These are phyloP conservation scores for Abramis brama DNA, from an alignment of 2,113 vertebrate genomes.

Conservation along the genomic window DNA sequence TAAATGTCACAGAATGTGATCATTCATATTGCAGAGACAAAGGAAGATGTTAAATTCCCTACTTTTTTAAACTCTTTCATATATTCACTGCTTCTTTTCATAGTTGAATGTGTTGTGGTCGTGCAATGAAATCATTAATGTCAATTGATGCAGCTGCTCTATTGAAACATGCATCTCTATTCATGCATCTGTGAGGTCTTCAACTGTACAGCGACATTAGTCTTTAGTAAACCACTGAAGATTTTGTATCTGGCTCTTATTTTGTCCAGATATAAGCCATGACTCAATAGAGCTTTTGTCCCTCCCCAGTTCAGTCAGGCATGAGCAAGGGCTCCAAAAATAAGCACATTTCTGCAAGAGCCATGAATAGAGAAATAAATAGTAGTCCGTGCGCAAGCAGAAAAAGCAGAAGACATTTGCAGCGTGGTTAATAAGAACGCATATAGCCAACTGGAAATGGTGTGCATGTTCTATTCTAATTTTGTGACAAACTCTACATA, in stretches of 20 bases:
- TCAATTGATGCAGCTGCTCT: constrained; percentile 32
- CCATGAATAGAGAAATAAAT: constrained; percentile 34
- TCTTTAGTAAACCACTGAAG: not conserved
- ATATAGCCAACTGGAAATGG: not conserved
- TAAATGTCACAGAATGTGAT: not conserved
- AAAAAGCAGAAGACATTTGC: constrained; percentile 16
- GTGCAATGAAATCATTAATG: not conserved
- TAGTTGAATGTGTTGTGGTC: not conserved
- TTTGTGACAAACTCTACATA: not conserved
- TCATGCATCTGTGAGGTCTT: not conserved
- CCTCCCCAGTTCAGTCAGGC: constrained; percentile 6
- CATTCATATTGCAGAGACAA: constrained; percentile 4
- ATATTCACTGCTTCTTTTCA: constrained; percentile 20
- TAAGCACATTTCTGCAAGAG: constrained; percentile 34
- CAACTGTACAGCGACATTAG: not conserved
- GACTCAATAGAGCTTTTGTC: constrained; percentile 43
- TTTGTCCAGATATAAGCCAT: constrained; percentile 26
- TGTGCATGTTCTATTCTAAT: not conserved
- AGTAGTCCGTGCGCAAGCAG: not conserved
- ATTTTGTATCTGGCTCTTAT: constrained; percentile 32
- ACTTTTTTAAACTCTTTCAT: not conserved
- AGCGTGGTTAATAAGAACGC: not conserved
- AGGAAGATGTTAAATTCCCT: not conserved
- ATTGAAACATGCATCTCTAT: constrained; percentile 4
- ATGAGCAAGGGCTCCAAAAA: constrained; percentile 37